Evolutionary conservation across 2,888 invertebrate genomes (phyloP).

Genomic region (Dinocampus coccinellae): DNA sequence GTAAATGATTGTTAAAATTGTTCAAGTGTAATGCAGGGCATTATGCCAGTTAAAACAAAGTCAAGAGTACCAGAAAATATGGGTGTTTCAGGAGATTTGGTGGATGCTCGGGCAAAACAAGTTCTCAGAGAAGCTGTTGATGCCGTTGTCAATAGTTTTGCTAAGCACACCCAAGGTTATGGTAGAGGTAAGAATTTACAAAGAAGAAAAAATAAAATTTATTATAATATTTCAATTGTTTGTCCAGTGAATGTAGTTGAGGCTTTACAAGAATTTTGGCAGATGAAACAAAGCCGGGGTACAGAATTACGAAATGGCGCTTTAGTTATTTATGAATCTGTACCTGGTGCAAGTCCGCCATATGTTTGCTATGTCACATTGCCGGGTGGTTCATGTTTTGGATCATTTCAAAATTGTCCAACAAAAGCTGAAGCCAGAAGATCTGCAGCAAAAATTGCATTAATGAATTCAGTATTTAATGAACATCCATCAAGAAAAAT

Average conservation of each 20-base stretch:
- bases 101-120: constrained; percentile 73
- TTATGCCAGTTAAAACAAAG: constrained; percentile 68
- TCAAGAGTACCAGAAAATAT: constrained; percentile 64
- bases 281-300: constrained; percentile 93
- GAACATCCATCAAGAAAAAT: constrained; percentile 94
- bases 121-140: constrained; percentile 80
- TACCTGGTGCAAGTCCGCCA: constrained; percentile 90
- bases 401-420: constrained; percentile 94
- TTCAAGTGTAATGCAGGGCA: constrained; percentile 62
- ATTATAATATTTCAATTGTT: background rate
- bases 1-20: constrained; percentile 52
- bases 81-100: constrained; percentile 67
- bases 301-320: constrained; percentile 89
- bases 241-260: constrained; percentile 91
- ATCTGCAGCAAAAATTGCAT: constrained; percentile 94
- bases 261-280: constrained; percentile 97
- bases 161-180: constrained; percentile 79
- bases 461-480: constrained; percentile 97
- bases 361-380: constrained; percentile 95
- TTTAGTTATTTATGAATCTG: constrained; percentile 94
- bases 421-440: constrained; percentile 95
- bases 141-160: constrained; percentile 81
- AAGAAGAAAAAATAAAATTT: constrained; percentile 51
- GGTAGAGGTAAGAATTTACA: constrained; percentile 74
- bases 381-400: constrained; percentile 96